phyloP scores from a whole-genome alignment of 1,140 invertebrate species.

The Magallana angulata region DNA sequence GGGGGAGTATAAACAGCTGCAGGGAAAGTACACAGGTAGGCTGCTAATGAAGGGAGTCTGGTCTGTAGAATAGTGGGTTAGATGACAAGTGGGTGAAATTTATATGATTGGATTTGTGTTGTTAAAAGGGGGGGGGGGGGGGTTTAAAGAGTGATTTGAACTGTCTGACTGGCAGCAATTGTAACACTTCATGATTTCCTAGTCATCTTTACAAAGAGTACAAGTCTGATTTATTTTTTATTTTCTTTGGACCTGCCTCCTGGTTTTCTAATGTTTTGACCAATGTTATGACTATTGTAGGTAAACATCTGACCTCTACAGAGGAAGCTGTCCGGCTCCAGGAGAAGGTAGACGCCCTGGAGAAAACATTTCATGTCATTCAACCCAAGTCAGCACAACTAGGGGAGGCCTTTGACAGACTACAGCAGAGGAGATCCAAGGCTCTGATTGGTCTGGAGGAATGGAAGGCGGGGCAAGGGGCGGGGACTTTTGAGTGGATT shows the following conservation, averaged over 20 bases:
- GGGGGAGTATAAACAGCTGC: neutral
- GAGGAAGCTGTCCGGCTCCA: neutral
- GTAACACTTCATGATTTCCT: too few relatives aligned
- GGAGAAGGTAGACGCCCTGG: neutral
- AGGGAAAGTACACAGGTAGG: neutral
- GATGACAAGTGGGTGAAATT: neutral
- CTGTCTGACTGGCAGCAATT: too few relatives aligned
- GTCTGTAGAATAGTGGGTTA: neutral
- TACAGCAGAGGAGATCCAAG: constrained; percentile 15
- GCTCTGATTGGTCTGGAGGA: constrained; percentile 61
- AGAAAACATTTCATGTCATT: neutral
- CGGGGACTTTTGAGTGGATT: constrained; percentile 95
- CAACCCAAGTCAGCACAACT: neutral
- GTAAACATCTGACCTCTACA: neutral
- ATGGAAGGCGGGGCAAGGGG: constrained; percentile 83
- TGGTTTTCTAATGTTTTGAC: too few relatives aligned
- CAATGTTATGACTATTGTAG: neutral
- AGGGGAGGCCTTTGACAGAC: neutral
- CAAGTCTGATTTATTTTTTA: too few relatives aligned
- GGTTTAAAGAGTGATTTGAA: too few relatives aligned
- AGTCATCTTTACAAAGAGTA: too few relatives aligned
- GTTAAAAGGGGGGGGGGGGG: too few relatives aligned
- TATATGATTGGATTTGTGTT: too few relatives aligned
- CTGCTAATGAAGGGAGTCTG: neutral
- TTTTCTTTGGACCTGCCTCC: too few relatives aligned